Conservation (phyloP, 1,140 invertebrate genomes). For the Metopolophium dirhodum region DNA sequence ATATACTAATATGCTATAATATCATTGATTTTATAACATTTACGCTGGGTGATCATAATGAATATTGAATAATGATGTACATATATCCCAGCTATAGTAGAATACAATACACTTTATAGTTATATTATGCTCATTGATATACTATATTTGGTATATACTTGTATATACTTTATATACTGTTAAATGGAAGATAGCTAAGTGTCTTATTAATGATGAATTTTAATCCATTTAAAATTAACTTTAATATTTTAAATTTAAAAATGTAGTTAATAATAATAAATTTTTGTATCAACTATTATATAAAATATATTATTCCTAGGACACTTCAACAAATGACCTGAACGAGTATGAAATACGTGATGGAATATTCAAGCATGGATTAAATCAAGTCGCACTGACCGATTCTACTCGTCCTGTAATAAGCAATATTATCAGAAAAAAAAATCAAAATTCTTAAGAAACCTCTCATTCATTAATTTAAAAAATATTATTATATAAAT, state of each 20-base stretch:
- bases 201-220: not conserved
- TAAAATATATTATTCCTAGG: constrained; percentile 15
- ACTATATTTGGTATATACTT: too few relatives aligned
- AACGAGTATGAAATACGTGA: constrained; percentile 52
- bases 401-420: constrained; percentile 25
- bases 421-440: constrained; percentile 41
- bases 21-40: too few relatives aligned
- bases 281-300: not conserved
- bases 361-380: not conserved
- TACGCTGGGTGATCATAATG: too few relatives aligned
- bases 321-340: constrained; percentile 26
- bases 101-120: too few relatives aligned
- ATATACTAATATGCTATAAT: too few relatives aligned
- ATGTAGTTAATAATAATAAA: not conserved
- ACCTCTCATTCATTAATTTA: not conserved
- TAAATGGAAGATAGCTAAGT: not conserved
- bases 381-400: not conserved
- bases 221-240: not conserved
- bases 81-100: too few relatives aligned
- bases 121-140: too few relatives aligned
- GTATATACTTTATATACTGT: not conserved
- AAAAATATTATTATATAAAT: not conserved
- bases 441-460: not conserved
- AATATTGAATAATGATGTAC: too few relatives aligned
- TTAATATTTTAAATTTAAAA: not conserved